Evolutionary conservation across 2,797 vertebrate species (phyloP), one percentile per base, ranked within the genome.

Genomic region (Halcyon smyrnensis): DNA sequence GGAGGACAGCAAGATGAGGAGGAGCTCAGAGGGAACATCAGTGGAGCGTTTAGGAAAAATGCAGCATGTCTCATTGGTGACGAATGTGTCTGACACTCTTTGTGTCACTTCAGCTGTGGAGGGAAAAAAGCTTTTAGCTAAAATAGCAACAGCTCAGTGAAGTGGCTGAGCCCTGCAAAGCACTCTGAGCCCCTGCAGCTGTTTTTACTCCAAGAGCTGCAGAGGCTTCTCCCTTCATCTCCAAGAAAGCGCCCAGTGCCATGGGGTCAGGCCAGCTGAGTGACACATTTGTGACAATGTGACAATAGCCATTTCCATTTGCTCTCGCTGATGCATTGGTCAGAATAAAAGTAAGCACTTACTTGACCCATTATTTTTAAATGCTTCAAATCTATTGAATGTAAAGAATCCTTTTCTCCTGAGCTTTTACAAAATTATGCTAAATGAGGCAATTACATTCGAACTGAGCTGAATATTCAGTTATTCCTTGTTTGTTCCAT

Each of bases 41-140:
- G 60, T 45, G 27, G 76, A 74, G 50, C 54, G 63, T 63, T 65
- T 51, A n/a, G 32, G 76, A 41, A 68, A 90, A 74, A 21, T 8
- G 25, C 79, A 83, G 64, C 17, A 24, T 87, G 57, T 79, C 77
- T 90, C 0, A 0, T 14, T 70, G 69, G 39, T 93, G 81, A 90
- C 8, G 11, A 92, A 51, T n/a, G n/a, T 56, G 46, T 71, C 87
- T 87, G 83, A 87, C 20, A 30, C 43, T 67, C 69, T 76, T 84
- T 88, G 74, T 91, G 51, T 84, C 88, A 41, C 48, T 87, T 94
- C 95, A 95, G 94, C 94, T 93, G 90, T 46, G 45, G 48, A 81
- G 69, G 46, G 27, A 0, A 12, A 15, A 21, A 6, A 60, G 53
- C 56, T 92, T 90, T 89, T 65, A 85, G 88, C 90, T 85, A 67